These are phyloP conservation scores for Erinaceus europaeus DNA, from an alignment of 2,113 vertebrate species.

Conservation along the genomic window DNA sequence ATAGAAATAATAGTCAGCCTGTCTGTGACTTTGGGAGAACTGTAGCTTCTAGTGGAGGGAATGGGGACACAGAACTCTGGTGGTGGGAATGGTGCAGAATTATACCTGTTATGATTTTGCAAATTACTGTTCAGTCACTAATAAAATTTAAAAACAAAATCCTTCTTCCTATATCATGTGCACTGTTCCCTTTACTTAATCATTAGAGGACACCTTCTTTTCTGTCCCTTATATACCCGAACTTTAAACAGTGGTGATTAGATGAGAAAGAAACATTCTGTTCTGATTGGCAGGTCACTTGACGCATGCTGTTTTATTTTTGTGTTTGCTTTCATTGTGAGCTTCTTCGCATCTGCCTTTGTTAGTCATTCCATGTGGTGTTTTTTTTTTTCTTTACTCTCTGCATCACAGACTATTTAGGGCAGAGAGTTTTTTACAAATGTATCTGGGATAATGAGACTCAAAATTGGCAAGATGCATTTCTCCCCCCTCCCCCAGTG, in stretches of 20 bases:
- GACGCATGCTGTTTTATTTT: conserved; percentile 73
- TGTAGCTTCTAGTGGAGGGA: no score
- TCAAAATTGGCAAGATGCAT: not conserved
- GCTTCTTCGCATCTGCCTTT: conserved; percentile 51
- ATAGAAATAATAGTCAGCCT: no score
- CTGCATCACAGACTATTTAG: conserved; percentile 58
- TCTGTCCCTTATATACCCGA: conserved; percentile 8
- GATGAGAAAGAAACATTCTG: conserved; percentile 31
- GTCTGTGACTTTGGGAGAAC: no score
- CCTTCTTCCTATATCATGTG: not conserved
- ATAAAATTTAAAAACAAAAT: no score
- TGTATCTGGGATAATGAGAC: not conserved
- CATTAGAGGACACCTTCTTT: not conserved
- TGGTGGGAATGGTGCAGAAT: no score
- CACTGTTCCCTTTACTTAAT: not conserved
- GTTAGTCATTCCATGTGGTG: conserved; percentile 65
- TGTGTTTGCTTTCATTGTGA: conserved; percentile 69
- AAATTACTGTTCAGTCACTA: no score
- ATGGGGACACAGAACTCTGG: no score
- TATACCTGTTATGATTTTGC: no score
- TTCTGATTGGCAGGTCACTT: conserved; percentile 41
- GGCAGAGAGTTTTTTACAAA: conserved; percentile 23
- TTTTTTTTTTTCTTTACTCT: conserved; percentile 65
- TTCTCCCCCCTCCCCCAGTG: not conserved
- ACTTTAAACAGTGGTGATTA: conserved; percentile 67